Evolutionary conservation across 2,113 vertebrate species (phyloP).

Genomic region (Trochalopteron elliotii): DNA sequence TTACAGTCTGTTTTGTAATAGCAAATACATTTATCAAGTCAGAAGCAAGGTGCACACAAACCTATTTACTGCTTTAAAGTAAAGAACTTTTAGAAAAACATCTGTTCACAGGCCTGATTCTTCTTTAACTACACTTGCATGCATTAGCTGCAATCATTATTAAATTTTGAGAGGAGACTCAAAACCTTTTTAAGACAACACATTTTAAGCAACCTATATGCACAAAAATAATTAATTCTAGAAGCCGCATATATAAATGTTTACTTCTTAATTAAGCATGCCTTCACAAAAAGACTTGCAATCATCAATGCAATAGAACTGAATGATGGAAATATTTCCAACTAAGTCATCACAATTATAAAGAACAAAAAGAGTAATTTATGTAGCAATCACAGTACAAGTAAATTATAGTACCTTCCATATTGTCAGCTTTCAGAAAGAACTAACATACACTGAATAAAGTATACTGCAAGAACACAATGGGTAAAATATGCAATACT

Average conservation of each 20-base stretch:
- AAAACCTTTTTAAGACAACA: background rate
- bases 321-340: background rate
- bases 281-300: background rate
- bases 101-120: background rate
- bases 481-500: background rate
- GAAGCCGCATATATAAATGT: background rate
- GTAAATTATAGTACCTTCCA: background rate
- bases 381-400: background rate
- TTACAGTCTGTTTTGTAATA: background rate
- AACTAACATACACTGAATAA: background rate
- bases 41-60: background rate
- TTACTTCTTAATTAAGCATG: background rate
- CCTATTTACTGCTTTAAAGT: background rate
- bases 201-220: background rate
- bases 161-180: background rate
- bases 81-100: conserved; percentile 21
- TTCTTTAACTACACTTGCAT: background rate
- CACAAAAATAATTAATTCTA: background rate
- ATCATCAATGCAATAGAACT: background rate
- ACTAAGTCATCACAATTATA: background rate
- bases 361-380: background rate
- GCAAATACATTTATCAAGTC: background rate
- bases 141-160: background rate
- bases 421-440: background rate
- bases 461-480: background rate